A percentile compares a stretch with the other conserved stretches of the same genome.
phyloP scores from a whole-genome alignment of 2,888 invertebrate genomes.

The Papilio gigon region DNA sequence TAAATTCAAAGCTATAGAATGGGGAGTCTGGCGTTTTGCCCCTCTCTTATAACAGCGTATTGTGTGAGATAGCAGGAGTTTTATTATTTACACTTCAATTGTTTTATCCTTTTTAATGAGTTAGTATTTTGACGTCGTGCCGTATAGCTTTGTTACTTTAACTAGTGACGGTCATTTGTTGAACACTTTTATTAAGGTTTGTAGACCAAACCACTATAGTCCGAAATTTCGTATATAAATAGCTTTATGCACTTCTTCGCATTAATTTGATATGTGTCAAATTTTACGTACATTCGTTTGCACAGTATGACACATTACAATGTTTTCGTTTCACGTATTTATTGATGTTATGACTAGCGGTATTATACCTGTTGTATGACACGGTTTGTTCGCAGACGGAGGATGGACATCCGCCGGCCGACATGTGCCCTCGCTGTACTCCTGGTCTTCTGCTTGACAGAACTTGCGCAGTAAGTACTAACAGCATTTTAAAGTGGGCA shows the following conservation, averaged over 20 bases:
- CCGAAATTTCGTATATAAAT: too few relatives aligned
- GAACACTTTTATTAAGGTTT: too few relatives aligned
- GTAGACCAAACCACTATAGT: too few relatives aligned
- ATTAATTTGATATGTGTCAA: too few relatives aligned
- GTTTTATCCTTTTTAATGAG: constrained; percentile 2
- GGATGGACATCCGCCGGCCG: constrained; percentile 69
- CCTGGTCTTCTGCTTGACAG: constrained; percentile 67
- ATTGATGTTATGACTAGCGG: too few relatives aligned
- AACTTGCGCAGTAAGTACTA: constrained; percentile 80
- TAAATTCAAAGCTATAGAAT: neutral
- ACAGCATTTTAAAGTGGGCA: too few relatives aligned
- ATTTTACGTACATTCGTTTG: too few relatives aligned
- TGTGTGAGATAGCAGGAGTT: neutral
- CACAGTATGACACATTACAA: too few relatives aligned
- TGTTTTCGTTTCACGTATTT: too few relatives aligned
- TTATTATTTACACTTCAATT: neutral
- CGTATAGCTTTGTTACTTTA: neutral
- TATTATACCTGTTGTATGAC: too few relatives aligned
- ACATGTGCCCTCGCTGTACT: constrained; percentile 68
- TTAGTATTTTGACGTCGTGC: neutral
- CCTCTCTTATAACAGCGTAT: neutral
- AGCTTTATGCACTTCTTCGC: too few relatives aligned
- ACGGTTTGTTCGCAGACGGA: constrained; percentile 69
- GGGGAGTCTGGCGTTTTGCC: neutral
- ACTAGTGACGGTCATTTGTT: too few relatives aligned